A percentile compares a stretch with the other conserved stretches of the same genome.
These are phyloP conservation scores for Prunella fulvescens DNA, from an alignment of 2,113 vertebrate species.

Conservation along the genomic window DNA sequence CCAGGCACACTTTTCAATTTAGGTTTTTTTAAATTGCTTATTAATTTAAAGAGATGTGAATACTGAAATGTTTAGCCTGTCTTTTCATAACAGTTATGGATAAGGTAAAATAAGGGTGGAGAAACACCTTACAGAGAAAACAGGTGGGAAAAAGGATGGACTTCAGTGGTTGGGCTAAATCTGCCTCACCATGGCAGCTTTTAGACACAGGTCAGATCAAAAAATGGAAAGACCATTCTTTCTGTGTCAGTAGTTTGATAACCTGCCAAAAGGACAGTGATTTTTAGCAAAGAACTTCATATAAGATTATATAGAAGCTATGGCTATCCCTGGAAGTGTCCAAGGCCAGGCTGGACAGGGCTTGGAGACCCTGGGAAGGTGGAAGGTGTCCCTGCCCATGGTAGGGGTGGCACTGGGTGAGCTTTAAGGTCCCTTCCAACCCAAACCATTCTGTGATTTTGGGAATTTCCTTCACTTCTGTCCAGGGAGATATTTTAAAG, in stretches of 20 bases:
- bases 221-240: background rate
- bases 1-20: background rate
- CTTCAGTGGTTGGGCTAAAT: background rate
- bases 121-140: background rate
- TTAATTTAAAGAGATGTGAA: background rate
- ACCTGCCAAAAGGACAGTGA: background rate
- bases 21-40: background rate
- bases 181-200: background rate
- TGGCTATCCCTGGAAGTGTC: background rate
- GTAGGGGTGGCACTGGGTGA: too few species aligned
- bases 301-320: background rate
- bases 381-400: background rate
- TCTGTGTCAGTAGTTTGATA: background rate
- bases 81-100: background rate
- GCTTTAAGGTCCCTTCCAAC: background rate
- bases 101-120: background rate
- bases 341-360: background rate
- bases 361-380: background rate
- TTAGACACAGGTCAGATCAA: background rate
- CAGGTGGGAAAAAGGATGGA: accelerated
- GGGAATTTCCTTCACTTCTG: background rate
- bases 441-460: background rate
- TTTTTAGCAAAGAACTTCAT: background rate
- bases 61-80: background rate
- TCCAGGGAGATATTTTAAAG: background rate